Conservation (phyloP, 2,113 vertebrate genomes). For the Sylvia atricapilla region DNA sequence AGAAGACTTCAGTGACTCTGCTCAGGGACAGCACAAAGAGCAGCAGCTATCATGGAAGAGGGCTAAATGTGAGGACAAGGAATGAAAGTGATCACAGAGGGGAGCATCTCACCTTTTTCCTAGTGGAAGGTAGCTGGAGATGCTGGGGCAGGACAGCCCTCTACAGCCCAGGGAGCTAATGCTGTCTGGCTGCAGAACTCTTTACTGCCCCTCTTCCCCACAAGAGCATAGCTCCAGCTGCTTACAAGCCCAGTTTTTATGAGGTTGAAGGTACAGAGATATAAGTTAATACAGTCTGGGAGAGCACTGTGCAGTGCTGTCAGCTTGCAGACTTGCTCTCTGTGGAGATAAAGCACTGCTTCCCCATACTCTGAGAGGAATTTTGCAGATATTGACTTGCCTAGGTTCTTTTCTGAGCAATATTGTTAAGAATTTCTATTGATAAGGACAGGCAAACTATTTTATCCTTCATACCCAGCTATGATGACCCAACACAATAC, state of each 20-base stretch:
- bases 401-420: neutral
- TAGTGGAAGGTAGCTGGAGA: neutral
- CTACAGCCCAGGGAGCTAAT: neutral
- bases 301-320: neutral
- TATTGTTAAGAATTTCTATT: neutral
- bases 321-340: neutral
- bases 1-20: neutral
- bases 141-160: neutral
- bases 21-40: neutral
- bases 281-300: neutral
- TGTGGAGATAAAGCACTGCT: neutral
- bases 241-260: neutral
- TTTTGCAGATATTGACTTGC: neutral
- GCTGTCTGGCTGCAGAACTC: neutral
- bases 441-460: neutral
- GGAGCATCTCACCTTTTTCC: neutral
- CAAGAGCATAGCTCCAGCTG: neutral
- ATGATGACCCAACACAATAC: neutral
- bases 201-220: neutral
- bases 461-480: neutral
- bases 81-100: neutral
- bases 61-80: neutral
- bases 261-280: neutral
- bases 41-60: neutral
- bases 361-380: neutral